A percentile compares a stretch with the other conserved stretches of the same genome.
Evolutionary conservation across 2,888 invertebrate genomes (phyloP).

Genomic region (Blastobasis adustella): DNA sequence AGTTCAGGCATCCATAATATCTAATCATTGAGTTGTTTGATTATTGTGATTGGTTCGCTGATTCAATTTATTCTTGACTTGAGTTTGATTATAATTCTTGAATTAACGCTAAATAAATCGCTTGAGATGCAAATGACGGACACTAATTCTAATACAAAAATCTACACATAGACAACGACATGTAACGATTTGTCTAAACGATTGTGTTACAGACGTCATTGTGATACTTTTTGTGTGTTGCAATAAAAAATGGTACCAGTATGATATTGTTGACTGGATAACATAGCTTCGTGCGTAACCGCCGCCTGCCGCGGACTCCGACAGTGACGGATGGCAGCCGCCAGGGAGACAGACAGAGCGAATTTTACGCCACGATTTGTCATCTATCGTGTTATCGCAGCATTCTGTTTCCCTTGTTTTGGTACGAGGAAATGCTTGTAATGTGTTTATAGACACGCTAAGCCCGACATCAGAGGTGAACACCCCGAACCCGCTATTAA

Average conservation of each 20-base stretch:
- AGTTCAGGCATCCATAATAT: too few relatives aligned
- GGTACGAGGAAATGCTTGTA: background rate
- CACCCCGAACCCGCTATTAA: too few relatives aligned
- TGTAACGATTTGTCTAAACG: too few relatives aligned
- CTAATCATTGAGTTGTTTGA: too few relatives aligned
- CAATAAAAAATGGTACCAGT: too few relatives aligned
- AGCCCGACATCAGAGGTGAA: background rate
- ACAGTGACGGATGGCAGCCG: constrained; percentile 39
- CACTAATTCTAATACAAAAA: too few relatives aligned
- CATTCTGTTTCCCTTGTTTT: constrained; percentile 11
- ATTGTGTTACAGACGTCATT: background rate
- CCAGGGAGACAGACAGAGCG: constrained; percentile 18
- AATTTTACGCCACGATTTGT: constrained; percentile 33
- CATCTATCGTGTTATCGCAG: constrained; percentile 28
- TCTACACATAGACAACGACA: too few relatives aligned
- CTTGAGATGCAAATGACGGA: too few relatives aligned
- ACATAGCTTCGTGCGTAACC: constrained; percentile 21
- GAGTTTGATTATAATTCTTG: too few relatives aligned
- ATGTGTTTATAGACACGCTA: background rate
- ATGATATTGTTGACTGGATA: constrained; percentile 8
- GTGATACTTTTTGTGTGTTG: background rate
- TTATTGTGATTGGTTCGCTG: too few relatives aligned
- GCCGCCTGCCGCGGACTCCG: constrained; percentile 14
- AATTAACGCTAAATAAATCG: too few relatives aligned
- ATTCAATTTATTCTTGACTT: too few relatives aligned